Conservation (phyloP, 2,797 vertebrate species). For the Caiman crocodilus region DNA sequence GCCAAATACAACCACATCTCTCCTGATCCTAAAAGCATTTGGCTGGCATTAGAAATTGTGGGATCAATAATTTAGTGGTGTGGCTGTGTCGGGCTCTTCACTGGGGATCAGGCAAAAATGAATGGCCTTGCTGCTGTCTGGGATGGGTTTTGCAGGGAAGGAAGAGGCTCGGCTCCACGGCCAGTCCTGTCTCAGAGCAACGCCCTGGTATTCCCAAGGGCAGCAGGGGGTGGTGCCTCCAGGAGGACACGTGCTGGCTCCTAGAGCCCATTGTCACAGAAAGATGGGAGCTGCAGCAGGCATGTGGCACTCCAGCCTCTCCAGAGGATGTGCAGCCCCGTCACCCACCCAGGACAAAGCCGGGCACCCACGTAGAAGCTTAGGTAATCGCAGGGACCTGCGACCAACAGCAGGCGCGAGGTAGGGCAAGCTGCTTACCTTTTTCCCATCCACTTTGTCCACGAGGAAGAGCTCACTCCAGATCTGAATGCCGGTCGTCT, state of each 20-base stretch:
- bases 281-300: not conserved
- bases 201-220: not conserved
- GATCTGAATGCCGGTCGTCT: conserved; percentile 98
- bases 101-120: not conserved
- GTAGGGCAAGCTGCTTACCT: conserved; percentile 80
- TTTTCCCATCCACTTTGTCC: conserved; percentile 93
- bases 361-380: not conserved
- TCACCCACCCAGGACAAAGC: not conserved
- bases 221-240: not conserved
- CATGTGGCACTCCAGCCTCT: not conserved
- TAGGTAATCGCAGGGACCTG: not conserved
- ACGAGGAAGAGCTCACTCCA: conserved; percentile 98
- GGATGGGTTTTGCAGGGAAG: not conserved
- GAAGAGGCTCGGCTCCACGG: not conserved
- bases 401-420: not conserved
- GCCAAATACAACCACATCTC: fast-evolving
- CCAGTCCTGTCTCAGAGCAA: not conserved
- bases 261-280: not conserved
- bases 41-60: not conserved
- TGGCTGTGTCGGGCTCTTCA: fast-evolving
- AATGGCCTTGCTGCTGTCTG: not conserved
- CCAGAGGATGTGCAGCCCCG: not conserved
- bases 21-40: not conserved
- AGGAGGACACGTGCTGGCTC: not conserved
- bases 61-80: not conserved